Evolutionary conservation across 2,888 invertebrate genomes (phyloP).

Genomic region (Halictus quadricinctus): DNA sequence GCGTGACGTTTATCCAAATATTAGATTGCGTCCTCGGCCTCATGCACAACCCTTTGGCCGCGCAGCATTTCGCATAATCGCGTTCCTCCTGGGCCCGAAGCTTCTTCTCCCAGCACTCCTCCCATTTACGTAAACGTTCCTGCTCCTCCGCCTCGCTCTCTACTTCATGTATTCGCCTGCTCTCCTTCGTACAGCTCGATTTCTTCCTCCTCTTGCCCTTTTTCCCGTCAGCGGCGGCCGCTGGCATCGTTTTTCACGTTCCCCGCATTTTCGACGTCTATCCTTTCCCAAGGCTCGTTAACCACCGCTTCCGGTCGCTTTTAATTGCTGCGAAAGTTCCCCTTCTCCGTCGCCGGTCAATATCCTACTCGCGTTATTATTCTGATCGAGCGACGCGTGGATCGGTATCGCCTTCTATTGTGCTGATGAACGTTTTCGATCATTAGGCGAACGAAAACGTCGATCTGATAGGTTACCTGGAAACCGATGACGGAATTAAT

Average conservation of each 20-base stretch:
- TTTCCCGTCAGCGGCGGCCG: constrained; percentile 14
- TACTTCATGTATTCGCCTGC: not conserved
- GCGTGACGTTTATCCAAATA: constrained; percentile 68
- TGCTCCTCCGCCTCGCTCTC: constrained; percentile 37
- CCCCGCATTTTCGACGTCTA: constrained; percentile 34
- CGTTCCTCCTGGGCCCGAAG: constrained; percentile 56
- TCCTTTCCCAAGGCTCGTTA: constrained; percentile 25
- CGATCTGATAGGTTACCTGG: constrained; percentile 4
- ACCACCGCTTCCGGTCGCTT: constrained; percentile 40
- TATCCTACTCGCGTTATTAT: constrained; percentile 6
- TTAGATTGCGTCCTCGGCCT: constrained; percentile 67
- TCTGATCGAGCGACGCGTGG: constrained; percentile 13
- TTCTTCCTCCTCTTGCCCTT: constrained; percentile 26
- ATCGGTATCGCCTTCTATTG: constrained; percentile 35
- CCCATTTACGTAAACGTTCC: constrained; percentile 63
- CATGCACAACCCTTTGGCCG: constrained; percentile 44
- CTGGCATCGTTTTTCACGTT: constrained; percentile 5
- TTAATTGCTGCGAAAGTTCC: constrained; percentile 36
- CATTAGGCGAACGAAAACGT: not conserved
- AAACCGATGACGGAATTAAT: not conserved
- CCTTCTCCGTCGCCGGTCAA: not conserved
- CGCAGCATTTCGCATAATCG: constrained; percentile 62
- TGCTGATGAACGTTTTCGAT: not conserved
- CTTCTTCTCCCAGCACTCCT: constrained; percentile 64
- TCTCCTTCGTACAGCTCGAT: constrained; percentile 1